Evolutionary conservation across 2,888 invertebrate genomes (phyloP).

Genomic region (Ctena decussata): DNA sequence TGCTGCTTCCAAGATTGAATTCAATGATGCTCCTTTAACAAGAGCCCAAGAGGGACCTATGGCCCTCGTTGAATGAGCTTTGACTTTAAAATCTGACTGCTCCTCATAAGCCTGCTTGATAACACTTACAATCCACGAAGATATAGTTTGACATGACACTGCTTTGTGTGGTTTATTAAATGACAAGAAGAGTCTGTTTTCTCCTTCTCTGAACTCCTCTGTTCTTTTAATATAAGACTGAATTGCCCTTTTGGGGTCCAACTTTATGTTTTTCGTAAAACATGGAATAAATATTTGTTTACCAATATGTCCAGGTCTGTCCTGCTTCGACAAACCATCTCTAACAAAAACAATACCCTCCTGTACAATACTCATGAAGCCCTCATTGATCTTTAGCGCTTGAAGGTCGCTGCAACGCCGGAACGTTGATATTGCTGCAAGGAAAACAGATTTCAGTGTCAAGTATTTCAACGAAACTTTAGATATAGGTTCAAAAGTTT

Average conservation of each 20-base stretch:
- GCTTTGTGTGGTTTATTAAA: no score
- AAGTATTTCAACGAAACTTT: no score
- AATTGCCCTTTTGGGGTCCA: conserved; percentile 1
- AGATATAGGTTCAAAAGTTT: conserved; percentile 11
- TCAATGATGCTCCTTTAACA: no score
- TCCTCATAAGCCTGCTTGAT: no score
- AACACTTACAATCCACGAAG: no score
- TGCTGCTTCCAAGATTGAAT: no score
- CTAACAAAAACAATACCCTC: conserved; percentile 34
- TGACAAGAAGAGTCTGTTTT: no score
- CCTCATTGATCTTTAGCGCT: neutral
- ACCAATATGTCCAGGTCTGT: no score
- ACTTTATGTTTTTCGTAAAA: neutral
- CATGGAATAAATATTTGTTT: neutral
- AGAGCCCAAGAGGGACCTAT: no score
- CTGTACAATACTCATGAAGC: conserved; percentile 9
- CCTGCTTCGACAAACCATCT: neutral
- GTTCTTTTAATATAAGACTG: neutral
- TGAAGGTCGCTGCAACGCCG: neutral
- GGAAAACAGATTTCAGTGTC: neutral
- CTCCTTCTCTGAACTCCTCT: neutral
- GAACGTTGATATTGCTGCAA: neutral
- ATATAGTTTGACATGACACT: no score
- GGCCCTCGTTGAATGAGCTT: no score
- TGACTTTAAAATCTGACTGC: no score